These are phyloP conservation scores for Mustela nigripes DNA, from an alignment of 2,113 vertebrate genomes.

Conservation along the genomic window DNA sequence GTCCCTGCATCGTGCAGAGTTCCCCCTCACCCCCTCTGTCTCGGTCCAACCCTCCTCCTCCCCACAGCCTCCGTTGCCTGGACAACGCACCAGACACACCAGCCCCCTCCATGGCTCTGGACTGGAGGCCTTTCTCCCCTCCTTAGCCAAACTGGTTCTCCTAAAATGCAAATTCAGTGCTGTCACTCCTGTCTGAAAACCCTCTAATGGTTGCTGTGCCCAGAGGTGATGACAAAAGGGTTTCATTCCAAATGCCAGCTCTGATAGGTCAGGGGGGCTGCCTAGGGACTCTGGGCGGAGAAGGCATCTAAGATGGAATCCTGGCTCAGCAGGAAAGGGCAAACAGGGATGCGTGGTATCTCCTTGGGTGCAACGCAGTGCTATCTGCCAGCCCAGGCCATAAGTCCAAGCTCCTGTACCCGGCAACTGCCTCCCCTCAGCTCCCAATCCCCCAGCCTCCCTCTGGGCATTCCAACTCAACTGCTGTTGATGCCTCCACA, in stretches of 20 bases:
- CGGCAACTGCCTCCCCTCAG: neutral
- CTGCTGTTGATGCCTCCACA: neutral
- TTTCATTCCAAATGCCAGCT: slow-evolving; percentile 40
- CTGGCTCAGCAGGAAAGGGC: neutral
- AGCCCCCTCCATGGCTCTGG: neutral
- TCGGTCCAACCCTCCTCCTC: neutral
- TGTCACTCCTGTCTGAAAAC: neutral
- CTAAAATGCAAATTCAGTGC: neutral
- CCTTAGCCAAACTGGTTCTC: neutral
- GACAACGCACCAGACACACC: neutral
- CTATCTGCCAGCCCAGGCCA: neutral
- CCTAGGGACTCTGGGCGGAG: neutral
- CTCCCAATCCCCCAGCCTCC: neutral
- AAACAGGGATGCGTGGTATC: neutral
- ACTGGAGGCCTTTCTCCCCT: neutral
- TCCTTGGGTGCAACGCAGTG: neutral
- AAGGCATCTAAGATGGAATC: neutral
- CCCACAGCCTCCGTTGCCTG: neutral
- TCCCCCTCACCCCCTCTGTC: neutral
- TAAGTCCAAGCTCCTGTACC: neutral
- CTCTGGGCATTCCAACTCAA: neutral
- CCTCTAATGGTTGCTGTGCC: neutral
- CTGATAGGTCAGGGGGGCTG: neutral
- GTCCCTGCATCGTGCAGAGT: accelerated
- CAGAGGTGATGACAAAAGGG: slow-evolving; percentile 36